Conservation (phyloP, 2,113 vertebrate species). For the Tretioscincus oriximinensis region DNA sequence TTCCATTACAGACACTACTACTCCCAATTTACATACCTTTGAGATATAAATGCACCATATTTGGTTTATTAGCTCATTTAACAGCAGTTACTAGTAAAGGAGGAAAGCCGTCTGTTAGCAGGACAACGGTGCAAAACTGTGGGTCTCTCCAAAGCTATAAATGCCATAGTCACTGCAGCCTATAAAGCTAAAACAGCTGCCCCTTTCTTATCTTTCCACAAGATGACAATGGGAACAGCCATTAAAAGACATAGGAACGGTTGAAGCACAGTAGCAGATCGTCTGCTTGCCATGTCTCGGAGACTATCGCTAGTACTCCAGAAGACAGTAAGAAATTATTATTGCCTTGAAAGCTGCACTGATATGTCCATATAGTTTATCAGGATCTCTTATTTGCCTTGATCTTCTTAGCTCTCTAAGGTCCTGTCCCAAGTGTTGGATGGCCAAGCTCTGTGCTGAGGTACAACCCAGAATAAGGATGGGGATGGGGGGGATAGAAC, state of each 20-base stretch:
- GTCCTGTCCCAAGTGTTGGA: no score
- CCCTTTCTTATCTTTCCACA: not conserved
- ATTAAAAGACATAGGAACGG: not conserved
- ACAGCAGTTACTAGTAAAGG: constrained; percentile 15
- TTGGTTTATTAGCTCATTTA: constrained; percentile 22
- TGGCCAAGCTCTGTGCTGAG: no score
- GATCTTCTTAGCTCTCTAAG: no score
- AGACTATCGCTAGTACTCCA: no score
- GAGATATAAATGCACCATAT: constrained; percentile 20
- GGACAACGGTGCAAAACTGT: not conserved
- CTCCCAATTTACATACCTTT: not conserved
- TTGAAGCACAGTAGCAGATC: not conserved
- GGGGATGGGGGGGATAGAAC: no score
- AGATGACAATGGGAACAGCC: not conserved
- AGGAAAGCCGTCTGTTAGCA: constrained; percentile 1
- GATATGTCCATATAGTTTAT: no score
- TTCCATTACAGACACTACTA: constrained; percentile 29
- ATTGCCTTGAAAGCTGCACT: no score
- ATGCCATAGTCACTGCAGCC: not conserved
- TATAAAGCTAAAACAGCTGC: not conserved
- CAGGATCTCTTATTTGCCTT: no score
- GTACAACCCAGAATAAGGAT: no score
- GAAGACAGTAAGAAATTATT: no score
- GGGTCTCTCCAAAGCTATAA: no score
- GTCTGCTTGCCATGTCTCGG: not conserved